Evolutionary conservation across 2,113 vertebrate species (phyloP).

Genomic region (Anas platyrhynchos): DNA sequence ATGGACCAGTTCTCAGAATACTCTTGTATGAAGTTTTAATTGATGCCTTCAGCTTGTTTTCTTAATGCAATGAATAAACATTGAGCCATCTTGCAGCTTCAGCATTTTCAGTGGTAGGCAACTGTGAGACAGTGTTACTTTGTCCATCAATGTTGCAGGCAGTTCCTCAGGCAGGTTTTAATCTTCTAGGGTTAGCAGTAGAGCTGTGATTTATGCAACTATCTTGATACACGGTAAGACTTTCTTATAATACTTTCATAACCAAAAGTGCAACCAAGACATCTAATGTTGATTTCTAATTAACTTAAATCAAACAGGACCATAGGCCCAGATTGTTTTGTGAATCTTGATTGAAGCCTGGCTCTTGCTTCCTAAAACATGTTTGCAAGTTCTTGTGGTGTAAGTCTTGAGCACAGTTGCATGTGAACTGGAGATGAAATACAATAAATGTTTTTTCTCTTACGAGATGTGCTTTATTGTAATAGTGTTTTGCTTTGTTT

Average conservation of each 20-base stretch:
- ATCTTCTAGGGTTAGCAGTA: neutral
- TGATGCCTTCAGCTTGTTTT: neutral
- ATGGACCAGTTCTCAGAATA: neutral
- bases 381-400: neutral
- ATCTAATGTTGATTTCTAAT: neutral
- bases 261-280: neutral
- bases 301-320: neutral
- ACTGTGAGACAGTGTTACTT: neutral
- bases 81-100: neutral
- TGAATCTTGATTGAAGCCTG: neutral
- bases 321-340: too few species aligned
- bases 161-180: neutral
- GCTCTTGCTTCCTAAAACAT: neutral
- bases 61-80: neutral
- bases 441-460: neutral
- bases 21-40: neutral
- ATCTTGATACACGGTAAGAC: neutral
- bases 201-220: neutral
- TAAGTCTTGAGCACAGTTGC: neutral
- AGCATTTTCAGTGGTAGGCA: neutral
- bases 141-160: neutral
- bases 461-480: neutral
- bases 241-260: conserved; percentile 1
- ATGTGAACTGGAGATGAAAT: neutral
- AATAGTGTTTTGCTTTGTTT: neutral